phyloP scores from a whole-genome alignment of 2,888 invertebrate genomes.

The Tipula helvola region DNA sequence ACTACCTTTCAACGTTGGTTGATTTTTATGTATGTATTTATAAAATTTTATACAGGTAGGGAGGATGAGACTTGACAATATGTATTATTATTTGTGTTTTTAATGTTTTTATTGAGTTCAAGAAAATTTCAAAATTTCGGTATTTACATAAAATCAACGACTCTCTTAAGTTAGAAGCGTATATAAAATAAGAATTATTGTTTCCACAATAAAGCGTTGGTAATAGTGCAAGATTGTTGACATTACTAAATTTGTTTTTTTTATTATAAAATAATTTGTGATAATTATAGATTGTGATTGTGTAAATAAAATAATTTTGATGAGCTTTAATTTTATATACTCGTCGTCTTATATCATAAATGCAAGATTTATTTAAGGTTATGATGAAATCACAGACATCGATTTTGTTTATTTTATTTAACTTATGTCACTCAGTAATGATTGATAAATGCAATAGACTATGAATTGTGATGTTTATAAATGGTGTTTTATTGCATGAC shows the following conservation, averaged over 20 bases:
- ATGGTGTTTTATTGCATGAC: neutral
- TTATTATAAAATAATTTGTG: neutral
- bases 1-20: neutral
- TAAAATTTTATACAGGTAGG: neutral
- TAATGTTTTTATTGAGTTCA: neutral
- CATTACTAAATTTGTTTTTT: too few species aligned
- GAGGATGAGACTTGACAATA: neutral
- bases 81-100: neutral
- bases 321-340: neutral
- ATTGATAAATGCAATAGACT: neutral
- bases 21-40: neutral
- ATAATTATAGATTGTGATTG: neutral
- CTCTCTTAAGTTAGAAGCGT: neutral
- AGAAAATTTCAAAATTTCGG: neutral
- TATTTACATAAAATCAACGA: neutral
- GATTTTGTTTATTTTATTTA: neutral
- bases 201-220: neutral
- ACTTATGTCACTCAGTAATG: neutral
- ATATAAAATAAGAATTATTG: too few species aligned
- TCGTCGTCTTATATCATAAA: neutral
- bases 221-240: too few species aligned
- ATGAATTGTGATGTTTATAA: neutral
- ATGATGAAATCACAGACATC: neutral
- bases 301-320: neutral
- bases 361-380: neutral